Percentiles rank a stretch among this genome's conserved stretches.
These are phyloP conservation scores for Excalfactoria chinensis DNA, from an alignment of 2,113 vertebrate genomes.

Conservation along the genomic window DNA sequence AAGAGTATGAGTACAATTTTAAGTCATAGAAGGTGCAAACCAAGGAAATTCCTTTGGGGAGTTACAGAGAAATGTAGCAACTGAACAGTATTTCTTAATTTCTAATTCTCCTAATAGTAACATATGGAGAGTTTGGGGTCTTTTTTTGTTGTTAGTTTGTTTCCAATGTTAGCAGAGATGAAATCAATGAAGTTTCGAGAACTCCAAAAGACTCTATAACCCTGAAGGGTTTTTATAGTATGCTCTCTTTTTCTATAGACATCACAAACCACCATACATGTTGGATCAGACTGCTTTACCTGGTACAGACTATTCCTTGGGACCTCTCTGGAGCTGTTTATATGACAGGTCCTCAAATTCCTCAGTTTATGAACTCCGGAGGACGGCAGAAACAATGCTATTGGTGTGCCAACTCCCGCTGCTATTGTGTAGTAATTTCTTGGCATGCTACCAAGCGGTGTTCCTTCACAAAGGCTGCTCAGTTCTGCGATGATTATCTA, in stretches of 20 bases:
- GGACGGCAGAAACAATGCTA: not conserved
- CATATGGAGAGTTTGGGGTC: no score
- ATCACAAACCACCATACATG: not conserved
- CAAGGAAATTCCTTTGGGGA: not conserved
- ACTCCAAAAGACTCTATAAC: not conserved
- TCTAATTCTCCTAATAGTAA: not conserved
- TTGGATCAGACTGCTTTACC: not conserved
- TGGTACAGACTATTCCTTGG: not conserved
- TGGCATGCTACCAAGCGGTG: not conserved
- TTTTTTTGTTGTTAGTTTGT: not conserved
- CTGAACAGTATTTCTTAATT: not conserved
- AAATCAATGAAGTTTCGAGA: not conserved
- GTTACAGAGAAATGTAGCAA: not conserved
- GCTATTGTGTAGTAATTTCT: not conserved
- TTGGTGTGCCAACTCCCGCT: not conserved
- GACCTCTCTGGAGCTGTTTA: not conserved
- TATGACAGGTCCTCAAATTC: not conserved
- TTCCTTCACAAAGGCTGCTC: not conserved
- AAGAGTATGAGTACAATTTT: not conserved
- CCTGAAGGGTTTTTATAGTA: not conserved
- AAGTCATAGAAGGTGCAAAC: not conserved
- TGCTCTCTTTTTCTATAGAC: not conserved
- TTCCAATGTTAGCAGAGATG: not conserved
- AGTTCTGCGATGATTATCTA: not conserved
- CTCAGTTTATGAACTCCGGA: not conserved